Base-by-base conservation (phyloP, 2,888 invertebrate genomes). In the Troides helena region DNA sequence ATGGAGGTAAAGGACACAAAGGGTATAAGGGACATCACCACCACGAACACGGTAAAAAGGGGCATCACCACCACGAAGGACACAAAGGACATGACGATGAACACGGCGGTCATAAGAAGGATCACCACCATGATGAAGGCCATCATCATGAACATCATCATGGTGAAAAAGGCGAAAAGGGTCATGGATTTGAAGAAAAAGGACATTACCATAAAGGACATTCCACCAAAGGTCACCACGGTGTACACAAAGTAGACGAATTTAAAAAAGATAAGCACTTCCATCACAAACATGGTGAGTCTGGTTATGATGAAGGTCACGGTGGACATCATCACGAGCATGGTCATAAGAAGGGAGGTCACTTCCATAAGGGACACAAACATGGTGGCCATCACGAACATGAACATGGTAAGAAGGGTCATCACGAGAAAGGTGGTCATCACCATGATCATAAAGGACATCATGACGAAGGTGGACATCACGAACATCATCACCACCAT, bases 211-310 rank as follows among this genome's bases (percentile, higher is more conserved):
- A 96, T 75, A 97, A 97, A 80, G 97, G 97, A 0, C 97, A 97
- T 88, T 95, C 95, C 77, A 97, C 96, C 71, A 96, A 97, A 83
- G 97, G 97, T 65, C 96, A 96, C 78, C 97, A 97, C 81, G 95
- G 96, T 75, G 94, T 97, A 1, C 96, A 97, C 88, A 97, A 97
- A 84, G 83, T 96, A 83, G 96, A 97, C 85, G 97, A 97, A 84
- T 96, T 95, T 88, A 96, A 96, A 83, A 97, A 97, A 83, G 94
- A 97, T 78, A 96, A 97, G 79, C 96, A 97, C 83, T 97, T 96
- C 94, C 96, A 95, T 85, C 96, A 97, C 77, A 96, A 97, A 84
- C 95, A 96, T 77, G 96, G 97, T 77, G 95, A 96, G 75, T 94
- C 94, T 67, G 96, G 96, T 0, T 94, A 94, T 80, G 95, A 97